Evolutionary conservation across 2,888 invertebrate species (phyloP).

Genomic region (Conops quadrifasciatus): DNA sequence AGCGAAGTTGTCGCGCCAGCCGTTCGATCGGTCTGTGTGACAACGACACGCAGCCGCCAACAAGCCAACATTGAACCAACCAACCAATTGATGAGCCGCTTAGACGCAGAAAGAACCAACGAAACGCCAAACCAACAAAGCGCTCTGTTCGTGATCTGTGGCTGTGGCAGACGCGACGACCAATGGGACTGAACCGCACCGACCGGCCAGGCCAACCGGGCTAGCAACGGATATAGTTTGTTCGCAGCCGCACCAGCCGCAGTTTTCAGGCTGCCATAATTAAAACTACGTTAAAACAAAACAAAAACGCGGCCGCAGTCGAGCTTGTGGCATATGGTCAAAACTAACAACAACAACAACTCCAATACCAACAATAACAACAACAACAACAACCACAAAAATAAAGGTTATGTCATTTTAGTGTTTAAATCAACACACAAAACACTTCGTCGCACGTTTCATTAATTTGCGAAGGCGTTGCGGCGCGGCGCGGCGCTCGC

Average conservation of each 20-base stretch:
- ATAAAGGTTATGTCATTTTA: neutral
- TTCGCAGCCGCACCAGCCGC: no score
- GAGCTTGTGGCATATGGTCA: no score
- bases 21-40: constrained; percentile 7
- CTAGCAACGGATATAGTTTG: no score
- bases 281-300: no score
- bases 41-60: neutral
- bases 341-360: constrained; percentile 18
- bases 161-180: no score
- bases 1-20: neutral
- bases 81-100: neutral
- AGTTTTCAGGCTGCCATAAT: no score
- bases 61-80: neutral
- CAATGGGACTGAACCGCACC: no score
- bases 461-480: neutral
- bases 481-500: neutral
- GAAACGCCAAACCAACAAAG: neutral
- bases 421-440: neutral
- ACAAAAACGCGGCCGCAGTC: no score
- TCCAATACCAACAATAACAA: constrained; percentile 30
- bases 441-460: neutral
- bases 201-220: no score
- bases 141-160: no score
- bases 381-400: constrained; percentile 12
- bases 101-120: neutral